phyloP scores from a whole-genome alignment of 1,140 invertebrate genomes.

The Meloidogyne exigua region DNA sequence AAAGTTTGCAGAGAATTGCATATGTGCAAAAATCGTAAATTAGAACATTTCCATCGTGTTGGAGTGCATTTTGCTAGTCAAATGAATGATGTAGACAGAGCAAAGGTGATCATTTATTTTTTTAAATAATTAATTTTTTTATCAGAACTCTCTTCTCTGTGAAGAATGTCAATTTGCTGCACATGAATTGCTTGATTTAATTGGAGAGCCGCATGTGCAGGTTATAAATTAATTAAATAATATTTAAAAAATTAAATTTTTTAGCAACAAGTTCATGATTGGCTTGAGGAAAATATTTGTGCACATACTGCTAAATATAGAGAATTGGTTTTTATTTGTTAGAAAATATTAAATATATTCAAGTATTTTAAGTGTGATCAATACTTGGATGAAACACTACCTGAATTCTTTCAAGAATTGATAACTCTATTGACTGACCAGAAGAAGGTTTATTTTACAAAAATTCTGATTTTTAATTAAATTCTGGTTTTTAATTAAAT shows the following conservation, averaged over 20 bases:
- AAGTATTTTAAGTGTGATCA: slow-evolving; percentile 51
- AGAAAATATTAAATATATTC: not conserved
- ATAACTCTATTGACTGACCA: slow-evolving; percentile 49
- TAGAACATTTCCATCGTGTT: slow-evolving; percentile 58
- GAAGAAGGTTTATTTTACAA: slow-evolving; percentile 25
- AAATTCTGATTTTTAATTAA: slow-evolving; percentile 7
- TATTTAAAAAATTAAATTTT: slow-evolving; percentile 22
- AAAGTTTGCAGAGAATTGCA: slow-evolving; percentile 53
- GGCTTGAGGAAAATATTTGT: slow-evolving; percentile 15
- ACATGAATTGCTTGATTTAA: slow-evolving; percentile 46
- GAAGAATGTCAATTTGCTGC: slow-evolving; percentile 63
- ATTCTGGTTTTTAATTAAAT: not conserved
- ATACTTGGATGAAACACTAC: slow-evolving; percentile 55
- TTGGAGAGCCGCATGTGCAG: slow-evolving; percentile 51
- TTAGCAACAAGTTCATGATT: slow-evolving; percentile 12
- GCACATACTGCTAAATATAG: not conserved
- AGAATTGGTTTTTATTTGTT: not conserved
- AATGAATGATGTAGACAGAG: slow-evolving; percentile 38
- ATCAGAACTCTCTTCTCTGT: slow-evolving; percentile 54
- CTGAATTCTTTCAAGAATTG: slow-evolving; percentile 58
- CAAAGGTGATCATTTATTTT: slow-evolving; percentile 33
- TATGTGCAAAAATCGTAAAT: slow-evolving; percentile 55
- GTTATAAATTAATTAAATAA: slow-evolving; percentile 21
- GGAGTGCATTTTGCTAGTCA: slow-evolving; percentile 57
- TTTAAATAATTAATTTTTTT: not conserved